Conservation (phyloP, 2,113 vertebrate species). For the Rhinolophus ferrumequinum region DNA sequence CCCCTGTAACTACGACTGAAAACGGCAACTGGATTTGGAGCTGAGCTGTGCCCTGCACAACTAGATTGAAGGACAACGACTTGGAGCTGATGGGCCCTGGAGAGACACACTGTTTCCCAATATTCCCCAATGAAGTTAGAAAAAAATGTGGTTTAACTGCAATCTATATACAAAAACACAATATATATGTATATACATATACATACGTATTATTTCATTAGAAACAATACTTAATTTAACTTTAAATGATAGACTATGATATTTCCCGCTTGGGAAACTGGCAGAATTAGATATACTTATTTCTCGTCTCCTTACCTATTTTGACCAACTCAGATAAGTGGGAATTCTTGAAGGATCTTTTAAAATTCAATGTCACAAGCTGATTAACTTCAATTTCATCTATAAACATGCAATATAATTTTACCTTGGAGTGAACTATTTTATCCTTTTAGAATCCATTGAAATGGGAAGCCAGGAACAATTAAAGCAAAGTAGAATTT, state of each 20-base stretch:
- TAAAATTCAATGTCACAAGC: background rate
- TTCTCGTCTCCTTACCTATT: background rate
- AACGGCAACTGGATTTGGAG: too few species aligned
- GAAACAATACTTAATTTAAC: background rate
- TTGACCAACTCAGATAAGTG: background rate
- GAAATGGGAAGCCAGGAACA: background rate
- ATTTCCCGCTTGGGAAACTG: background rate
- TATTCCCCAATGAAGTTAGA: too few species aligned
- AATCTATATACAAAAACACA: conserved; percentile 4
- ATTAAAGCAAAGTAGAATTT: conserved; percentile 10
- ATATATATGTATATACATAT: background rate
- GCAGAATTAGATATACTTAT: background rate
- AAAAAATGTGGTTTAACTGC: background rate
- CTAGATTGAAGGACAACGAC: too few species aligned
- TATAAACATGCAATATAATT: background rate
- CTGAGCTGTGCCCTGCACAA: too few species aligned
- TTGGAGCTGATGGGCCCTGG: too few species aligned
- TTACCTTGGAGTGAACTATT: background rate
- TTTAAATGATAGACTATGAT: background rate
- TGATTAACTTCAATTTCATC: background rate
- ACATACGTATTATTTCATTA: background rate
- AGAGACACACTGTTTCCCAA: too few species aligned
- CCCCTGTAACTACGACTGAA: too few species aligned
- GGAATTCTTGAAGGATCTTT: background rate
- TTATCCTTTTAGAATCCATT: background rate